Evolutionary conservation across 2,113 vertebrate species (phyloP), one percentile per base, ranked within the genome.

Genomic region (Oryzias woworae): DNA sequence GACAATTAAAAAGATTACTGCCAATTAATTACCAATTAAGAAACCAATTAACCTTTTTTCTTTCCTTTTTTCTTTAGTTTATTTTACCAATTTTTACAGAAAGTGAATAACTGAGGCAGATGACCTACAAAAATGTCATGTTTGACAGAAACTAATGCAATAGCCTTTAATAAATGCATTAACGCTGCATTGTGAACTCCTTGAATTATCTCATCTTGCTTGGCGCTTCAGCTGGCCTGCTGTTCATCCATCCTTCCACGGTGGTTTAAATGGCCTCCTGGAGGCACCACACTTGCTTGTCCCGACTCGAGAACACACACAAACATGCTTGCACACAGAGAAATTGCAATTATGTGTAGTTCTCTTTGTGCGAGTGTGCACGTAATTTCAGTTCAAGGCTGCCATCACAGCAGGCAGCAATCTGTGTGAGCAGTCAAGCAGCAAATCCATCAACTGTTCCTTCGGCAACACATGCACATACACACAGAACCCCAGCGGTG

Each of bases 391-490:
- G 83, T 85, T 84, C 83, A 85, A 89, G 83, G 77, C 85, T 84
- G 81, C 79, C 83, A 75, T 89, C 85, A 85, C 87, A 87, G 87
- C 87, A 82, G 85, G 83, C 85, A 76, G 71, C 83, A 87, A 89
- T 89, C 83, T 87, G 80, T 87, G 87, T 83, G 83, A 88, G 87
- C 83, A 87, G 83, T 80, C 85, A 85, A 84, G 87, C 87, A 85
- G 85, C 77, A 88, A 88, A 88, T 85, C 87, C 85, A 88, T 88
- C 87, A 85, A 88, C 81, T 85, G 81, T 82, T 87, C 85, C 79
- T 82, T 64, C 15, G 85, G 87, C 83, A 77, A 71, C 71, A 61
- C 75, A 53, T 55, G 23, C 71, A 50, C 41, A 63, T 59, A 62
- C 20, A 20, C 20, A 20, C 20, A 20, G 20, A 36, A 28, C 36